Evolutionary conservation across 1,140 invertebrate genomes (phyloP).

Genomic region (Drosophila trapezifrons): DNA sequence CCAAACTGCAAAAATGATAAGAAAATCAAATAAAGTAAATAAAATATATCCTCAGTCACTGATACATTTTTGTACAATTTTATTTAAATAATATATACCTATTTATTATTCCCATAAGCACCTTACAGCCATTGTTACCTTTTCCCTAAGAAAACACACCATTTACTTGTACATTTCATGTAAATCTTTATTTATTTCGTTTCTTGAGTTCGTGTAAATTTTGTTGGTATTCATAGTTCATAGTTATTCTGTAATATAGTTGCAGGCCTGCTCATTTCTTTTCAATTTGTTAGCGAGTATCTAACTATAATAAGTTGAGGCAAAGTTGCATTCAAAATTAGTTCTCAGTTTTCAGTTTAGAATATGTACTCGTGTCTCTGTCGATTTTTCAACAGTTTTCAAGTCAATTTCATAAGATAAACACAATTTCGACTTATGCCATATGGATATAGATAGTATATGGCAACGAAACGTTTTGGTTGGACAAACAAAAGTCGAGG

Average conservation of each 20-base stretch:
- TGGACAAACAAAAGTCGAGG: constrained; percentile 31
- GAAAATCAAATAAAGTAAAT: too few relatives aligned
- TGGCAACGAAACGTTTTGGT: not conserved
- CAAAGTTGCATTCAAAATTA: constrained; percentile 42
- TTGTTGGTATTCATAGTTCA: constrained; percentile 51
- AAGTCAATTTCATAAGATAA: constrained; percentile 64
- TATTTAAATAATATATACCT: too few relatives aligned
- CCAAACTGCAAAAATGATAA: too few relatives aligned
- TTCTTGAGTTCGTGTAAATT: constrained; percentile 73
- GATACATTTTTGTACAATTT: not conserved
- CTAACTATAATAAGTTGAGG: constrained; percentile 59
- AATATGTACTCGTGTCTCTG: constrained; percentile 49
- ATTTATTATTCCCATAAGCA: not conserved
- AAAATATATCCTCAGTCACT: too few relatives aligned
- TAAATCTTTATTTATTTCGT: constrained; percentile 75
- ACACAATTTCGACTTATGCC: constrained; percentile 44
- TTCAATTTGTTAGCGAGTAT: constrained; percentile 63
- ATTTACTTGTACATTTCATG: constrained; percentile 69
- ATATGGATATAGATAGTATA: constrained; percentile 29
- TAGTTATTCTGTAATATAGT: constrained; percentile 30
- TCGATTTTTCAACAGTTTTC: constrained; percentile 41
- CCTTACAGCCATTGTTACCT: too few relatives aligned
- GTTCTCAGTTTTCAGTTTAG: constrained; percentile 29
- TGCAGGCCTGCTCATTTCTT: constrained; percentile 49
- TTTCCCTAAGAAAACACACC: not conserved